A percentile compares a stretch with the other conserved stretches of the same genome.
Evolutionary conservation across 92 coral and sea anemone genomes (phyloP).

Genomic region (Epizoanthus ramosus): DNA sequence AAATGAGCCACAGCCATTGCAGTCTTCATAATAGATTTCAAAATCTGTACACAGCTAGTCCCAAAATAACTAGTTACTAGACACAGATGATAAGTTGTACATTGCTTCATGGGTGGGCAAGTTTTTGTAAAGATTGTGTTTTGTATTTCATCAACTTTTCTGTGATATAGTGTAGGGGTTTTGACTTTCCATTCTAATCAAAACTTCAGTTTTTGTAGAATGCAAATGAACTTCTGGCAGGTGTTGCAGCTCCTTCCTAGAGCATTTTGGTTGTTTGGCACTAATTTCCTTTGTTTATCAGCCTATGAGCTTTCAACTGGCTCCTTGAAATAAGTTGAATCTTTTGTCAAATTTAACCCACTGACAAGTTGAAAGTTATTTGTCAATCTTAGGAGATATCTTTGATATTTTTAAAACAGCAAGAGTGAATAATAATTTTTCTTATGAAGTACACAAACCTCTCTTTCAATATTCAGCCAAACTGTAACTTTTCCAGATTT

Average conservation of each 20-base stretch:
- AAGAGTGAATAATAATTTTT: background rate
- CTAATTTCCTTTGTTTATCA: slow-evolving; percentile 53
- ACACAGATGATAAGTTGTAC: slow-evolving; percentile 9
- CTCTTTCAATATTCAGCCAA: background rate
- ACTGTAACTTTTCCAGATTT: background rate
- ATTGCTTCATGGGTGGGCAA: slow-evolving; percentile 44
- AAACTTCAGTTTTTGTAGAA: slow-evolving; percentile 53
- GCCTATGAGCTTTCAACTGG: slow-evolving; percentile 56
- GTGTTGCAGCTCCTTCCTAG: slow-evolving; percentile 65
- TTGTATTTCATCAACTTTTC: background rate
- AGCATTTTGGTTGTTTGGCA: slow-evolving; percentile 63
- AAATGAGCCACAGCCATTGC: background rate
- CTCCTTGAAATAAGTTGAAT: slow-evolving; percentile 20
- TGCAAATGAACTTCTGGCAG: slow-evolving; percentile 70
- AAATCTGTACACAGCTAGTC: slow-evolving; percentile 6
- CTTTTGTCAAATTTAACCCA: slow-evolving; percentile 44
- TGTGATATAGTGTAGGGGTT: slow-evolving; percentile 14
- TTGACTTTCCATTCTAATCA: slow-evolving; percentile 54
- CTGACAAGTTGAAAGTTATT: slow-evolving; percentile 14
- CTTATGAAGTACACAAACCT: background rate
- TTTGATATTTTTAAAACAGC: slow-evolving; percentile 17
- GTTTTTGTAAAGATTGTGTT: background rate
- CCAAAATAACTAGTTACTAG: slow-evolving; percentile 15
- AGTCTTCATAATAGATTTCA: slow-evolving; percentile 4
- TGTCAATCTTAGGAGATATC: slow-evolving; percentile 10